These are phyloP conservation scores for Odontocerum albicorne DNA, from an alignment of 2,888 invertebrate species.

Conservation along the genomic window DNA sequence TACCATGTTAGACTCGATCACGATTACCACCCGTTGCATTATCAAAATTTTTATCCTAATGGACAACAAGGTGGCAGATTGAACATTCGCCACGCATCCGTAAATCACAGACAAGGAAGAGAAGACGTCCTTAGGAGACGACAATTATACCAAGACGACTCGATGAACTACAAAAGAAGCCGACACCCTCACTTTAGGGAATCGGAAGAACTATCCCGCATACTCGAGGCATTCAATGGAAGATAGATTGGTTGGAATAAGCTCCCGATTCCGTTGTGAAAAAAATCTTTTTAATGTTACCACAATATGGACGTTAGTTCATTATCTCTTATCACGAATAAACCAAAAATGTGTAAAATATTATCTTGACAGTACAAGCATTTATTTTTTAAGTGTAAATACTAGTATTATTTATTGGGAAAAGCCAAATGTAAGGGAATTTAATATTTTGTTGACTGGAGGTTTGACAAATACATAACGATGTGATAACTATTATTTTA, in stretches of 20 bases:
- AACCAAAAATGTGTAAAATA: constrained; percentile 35
- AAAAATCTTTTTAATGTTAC: constrained; percentile 29
- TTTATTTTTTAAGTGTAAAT: constrained; percentile 35
- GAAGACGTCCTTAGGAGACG: constrained; percentile 17
- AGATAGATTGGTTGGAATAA: constrained; percentile 17
- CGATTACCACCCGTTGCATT: constrained; percentile 17
- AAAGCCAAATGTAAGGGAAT: constrained; percentile 13
- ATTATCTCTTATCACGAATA: constrained; percentile 28
- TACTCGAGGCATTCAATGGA: constrained; percentile 20
- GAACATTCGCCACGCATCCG: constrained; percentile 26
- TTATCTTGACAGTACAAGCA: constrained; percentile 35
- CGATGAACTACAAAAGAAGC: constrained; percentile 27
- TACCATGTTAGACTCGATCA: constrained; percentile 23
- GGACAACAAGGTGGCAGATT: constrained; percentile 23
- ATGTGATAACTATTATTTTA: no score
- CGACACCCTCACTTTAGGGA: constrained; percentile 31
- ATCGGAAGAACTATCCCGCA: constrained; percentile 12
- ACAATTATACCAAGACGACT: constrained; percentile 26
- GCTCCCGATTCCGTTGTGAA: background rate
- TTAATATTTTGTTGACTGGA: constrained; percentile 5
- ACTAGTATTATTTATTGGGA: constrained; percentile 22
- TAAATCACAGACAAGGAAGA: constrained; percentile 30
- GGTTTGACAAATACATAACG: background rate
- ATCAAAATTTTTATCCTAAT: constrained; percentile 22
- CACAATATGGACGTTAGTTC: constrained; percentile 29